Evolutionary conservation across 2,797 vertebrate genomes (phyloP), one percentile per base, ranked within the genome.

Genomic region (Morelia viridis): DNA sequence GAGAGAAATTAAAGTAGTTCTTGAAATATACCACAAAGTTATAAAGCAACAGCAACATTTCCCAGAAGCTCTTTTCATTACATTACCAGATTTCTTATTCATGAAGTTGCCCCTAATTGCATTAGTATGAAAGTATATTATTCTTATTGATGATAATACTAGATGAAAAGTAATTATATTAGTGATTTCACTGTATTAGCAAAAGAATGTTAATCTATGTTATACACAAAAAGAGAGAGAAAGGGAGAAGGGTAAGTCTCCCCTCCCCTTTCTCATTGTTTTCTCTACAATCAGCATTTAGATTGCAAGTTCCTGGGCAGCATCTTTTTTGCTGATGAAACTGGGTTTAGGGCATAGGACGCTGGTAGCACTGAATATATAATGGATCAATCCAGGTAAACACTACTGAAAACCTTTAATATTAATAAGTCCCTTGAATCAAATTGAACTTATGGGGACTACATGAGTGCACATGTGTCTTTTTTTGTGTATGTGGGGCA

Each of bases 81-180:
- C 17, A 91, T 94, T 96, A 92, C 26, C 41, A 93, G 62, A 89
- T 92, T 95, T 96, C 94, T 97, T 95, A 96, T 96, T 96, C 57
- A 94, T 95, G 91, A 95, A 94, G 13, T 96, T 96, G 94, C 12
- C 50, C 95, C 57, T 96, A 95, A 95, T 96, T 93, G 85, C 64
- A 80, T 95, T 90, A 91, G 2, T 88, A 93, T 68, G 28, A 91
- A 94, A 95, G 12, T 95, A 94, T 92, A 92, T 96, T 95, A 93
- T 94, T 96, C 97, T 95, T 96, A 94, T 61, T 90, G 89, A 85
- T 94, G 41, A 90, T 92, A 95, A 93, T 86, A 91, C 94, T 93
- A 50, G 58, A 94, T 91, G 76, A 95, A 92, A 93, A 95, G 2
- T 96, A 94, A 96, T 95, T 96, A 96, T 92, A 94, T 85, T 94